Evolutionary conservation across 1,140 invertebrate genomes (phyloP).

Genomic region (Aphidius ervi): DNA sequence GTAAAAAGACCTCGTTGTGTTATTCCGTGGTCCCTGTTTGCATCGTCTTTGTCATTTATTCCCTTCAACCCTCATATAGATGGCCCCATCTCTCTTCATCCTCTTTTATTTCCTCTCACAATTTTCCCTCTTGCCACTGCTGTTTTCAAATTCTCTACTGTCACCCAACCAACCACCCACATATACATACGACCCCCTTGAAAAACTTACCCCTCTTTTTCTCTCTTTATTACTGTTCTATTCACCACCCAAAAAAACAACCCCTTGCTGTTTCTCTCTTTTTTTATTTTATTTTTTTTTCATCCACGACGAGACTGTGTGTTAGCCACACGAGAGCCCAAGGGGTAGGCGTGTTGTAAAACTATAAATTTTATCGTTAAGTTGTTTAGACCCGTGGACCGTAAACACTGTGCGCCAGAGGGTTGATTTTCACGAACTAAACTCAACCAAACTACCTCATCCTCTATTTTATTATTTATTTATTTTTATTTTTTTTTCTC

Average conservation of each 20-base stretch:
- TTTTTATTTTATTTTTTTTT: too few species aligned
- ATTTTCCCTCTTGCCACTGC: not conserved
- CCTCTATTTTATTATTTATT: slow-evolving; percentile 6
- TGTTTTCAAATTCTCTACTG: not conserved
- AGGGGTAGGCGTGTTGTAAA: slow-evolving; percentile 47
- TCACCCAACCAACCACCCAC: slow-evolving; percentile 3
- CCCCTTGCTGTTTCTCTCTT: too few species aligned
- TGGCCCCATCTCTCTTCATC: not conserved
- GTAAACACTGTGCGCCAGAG: slow-evolving; percentile 34
- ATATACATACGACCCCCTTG: slow-evolving; percentile 14
- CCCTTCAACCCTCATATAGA: not conserved
- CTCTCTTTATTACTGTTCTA: not conserved
- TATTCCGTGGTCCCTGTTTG: slow-evolving; percentile 27
- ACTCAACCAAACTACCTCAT: slow-evolving; percentile 29
- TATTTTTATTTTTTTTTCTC: not conserved
- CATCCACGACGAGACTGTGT: slow-evolving; percentile 15
- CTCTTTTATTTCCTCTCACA: not conserved
- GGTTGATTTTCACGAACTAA: slow-evolving; percentile 36
- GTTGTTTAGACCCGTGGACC: slow-evolving; percentile 49
- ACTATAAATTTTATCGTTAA: slow-evolving; percentile 55
- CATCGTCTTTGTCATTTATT: slow-evolving; percentile 23
- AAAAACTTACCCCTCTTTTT: not conserved
- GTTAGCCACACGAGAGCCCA: slow-evolving; percentile 30
- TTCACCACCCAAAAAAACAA: not conserved
- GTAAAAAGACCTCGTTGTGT: not conserved